phyloP scores from a whole-genome alignment of 1,140 invertebrate genomes.

The Gyrodactylus bullatarudis region DNA sequence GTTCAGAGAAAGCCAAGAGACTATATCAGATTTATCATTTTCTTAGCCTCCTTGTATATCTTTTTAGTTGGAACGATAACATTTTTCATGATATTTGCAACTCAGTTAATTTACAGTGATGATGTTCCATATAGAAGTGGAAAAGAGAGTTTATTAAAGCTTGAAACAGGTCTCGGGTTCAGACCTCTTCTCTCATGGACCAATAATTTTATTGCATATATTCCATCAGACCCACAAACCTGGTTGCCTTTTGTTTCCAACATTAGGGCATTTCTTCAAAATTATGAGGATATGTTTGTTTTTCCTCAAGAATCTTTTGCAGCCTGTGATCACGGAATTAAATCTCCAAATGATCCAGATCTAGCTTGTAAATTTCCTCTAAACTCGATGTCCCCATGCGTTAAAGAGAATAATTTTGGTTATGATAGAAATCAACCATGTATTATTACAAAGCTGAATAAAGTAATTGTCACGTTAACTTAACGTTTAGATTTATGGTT shows the following conservation, averaged over 20 bases:
- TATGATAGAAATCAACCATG: conserved; percentile 3
- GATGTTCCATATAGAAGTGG: conserved; percentile 4
- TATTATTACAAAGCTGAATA: not conserved
- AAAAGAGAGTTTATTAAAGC: not conserved
- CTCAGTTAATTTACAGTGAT: not conserved
- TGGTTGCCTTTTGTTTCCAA: not conserved
- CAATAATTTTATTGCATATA: not conserved
- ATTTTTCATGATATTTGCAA: not conserved
- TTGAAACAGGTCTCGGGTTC: not conserved
- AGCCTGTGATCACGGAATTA: not conserved
- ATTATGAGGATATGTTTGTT: not conserved
- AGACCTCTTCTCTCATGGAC: not conserved
- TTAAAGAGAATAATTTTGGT: conserved; percentile 5
- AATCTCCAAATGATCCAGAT: not conserved
- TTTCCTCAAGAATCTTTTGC: not conserved
- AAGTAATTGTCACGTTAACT: not conserved
- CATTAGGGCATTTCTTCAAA: not conserved
- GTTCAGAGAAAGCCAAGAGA: not conserved
- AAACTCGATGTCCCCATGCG: not conserved
- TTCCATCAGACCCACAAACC: not conserved
- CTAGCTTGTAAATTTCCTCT: not conserved
- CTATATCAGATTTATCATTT: not conserved
- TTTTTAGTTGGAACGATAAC: not conserved
- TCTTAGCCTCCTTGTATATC: not conserved
- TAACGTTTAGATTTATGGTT: not conserved